Conservation (phyloP, 2,113 vertebrate genomes). For the Ptilorrhoa leucosticta region DNA sequence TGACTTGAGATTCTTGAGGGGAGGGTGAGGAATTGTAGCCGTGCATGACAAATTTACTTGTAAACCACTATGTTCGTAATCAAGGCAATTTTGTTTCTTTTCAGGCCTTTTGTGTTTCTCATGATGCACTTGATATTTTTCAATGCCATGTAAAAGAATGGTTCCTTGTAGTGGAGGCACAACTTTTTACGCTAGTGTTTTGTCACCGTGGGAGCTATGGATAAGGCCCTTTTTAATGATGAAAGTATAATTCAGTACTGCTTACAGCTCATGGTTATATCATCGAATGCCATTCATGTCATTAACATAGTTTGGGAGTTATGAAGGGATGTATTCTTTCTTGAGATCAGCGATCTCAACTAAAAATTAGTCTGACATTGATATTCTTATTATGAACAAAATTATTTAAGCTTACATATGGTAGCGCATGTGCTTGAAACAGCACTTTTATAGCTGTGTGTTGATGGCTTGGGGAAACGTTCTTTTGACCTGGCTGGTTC, state of each 20-base stretch:
- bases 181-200: constrained; percentile 38
- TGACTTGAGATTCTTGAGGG: constrained; percentile 17
- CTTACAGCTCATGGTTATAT: constrained; percentile 12
- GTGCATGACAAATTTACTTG: constrained; percentile 26
- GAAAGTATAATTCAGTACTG: constrained; percentile 3
- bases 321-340: constrained; percentile 1
- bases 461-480: neutral
- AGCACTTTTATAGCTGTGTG: neutral
- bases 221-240: constrained; percentile 10
- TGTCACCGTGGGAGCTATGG: constrained; percentile 41
- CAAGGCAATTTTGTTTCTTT: constrained; percentile 41
- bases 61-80: constrained; percentile 24
- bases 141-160: constrained; percentile 10
- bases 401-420: neutral
- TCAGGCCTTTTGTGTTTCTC: constrained; percentile 46
- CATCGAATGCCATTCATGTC: constrained; percentile 14
- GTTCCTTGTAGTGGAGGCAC: constrained; percentile 17
- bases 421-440: neutral
- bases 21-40: neutral
- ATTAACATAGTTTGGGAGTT: constrained; percentile 6
- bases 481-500: neutral
- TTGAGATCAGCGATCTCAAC: neutral
- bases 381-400: neutral
- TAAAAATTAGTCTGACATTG: neutral
- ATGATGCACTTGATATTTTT: constrained; percentile 49